Percentiles rank a stretch among this genome's conserved stretches.
These are phyloP conservation scores for Tympanoctomys barrerae DNA, from an alignment of 2,797 vertebrate genomes.

Conservation along the genomic window DNA sequence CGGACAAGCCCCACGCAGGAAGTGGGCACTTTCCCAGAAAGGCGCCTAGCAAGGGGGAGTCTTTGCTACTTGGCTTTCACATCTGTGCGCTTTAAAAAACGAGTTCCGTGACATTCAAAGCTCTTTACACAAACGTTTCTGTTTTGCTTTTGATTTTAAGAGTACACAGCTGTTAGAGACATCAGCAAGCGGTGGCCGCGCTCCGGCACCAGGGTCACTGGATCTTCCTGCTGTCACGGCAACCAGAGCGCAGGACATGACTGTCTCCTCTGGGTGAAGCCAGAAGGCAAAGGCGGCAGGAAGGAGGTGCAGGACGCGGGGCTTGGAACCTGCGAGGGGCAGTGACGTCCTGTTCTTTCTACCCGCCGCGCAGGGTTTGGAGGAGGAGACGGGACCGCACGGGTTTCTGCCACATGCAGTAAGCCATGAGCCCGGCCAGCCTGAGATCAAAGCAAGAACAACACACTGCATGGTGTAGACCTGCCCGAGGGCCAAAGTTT, in stretches of 20 bases:
- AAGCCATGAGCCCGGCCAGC: neutral
- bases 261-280: neutral
- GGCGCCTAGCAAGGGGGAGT: neutral
- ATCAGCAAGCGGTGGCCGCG: neutral
- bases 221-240: neutral
- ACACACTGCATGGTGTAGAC: rapidly evolving
- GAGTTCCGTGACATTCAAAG: slow-evolving; percentile 11
- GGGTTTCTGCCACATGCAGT: neutral
- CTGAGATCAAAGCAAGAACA: neutral
- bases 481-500: neutral
- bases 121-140: neutral
- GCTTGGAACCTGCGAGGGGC: rapidly evolving
- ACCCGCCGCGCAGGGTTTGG: neutral
- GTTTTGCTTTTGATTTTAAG: slow-evolving; percentile 40
- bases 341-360: neutral
- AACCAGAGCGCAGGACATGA: neutral
- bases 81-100: neutral
- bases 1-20: neutral
- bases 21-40: neutral
- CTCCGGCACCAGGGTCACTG: neutral
- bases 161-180: neutral
- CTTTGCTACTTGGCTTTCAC: slow-evolving; percentile 44
- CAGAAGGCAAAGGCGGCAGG: neutral
- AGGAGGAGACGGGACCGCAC: neutral
- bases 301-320: neutral